A percentile compares a stretch with the other conserved stretches of the same genome.
Evolutionary conservation across 2,797 vertebrate species (phyloP).

Genomic region (Danionella dracula): DNA sequence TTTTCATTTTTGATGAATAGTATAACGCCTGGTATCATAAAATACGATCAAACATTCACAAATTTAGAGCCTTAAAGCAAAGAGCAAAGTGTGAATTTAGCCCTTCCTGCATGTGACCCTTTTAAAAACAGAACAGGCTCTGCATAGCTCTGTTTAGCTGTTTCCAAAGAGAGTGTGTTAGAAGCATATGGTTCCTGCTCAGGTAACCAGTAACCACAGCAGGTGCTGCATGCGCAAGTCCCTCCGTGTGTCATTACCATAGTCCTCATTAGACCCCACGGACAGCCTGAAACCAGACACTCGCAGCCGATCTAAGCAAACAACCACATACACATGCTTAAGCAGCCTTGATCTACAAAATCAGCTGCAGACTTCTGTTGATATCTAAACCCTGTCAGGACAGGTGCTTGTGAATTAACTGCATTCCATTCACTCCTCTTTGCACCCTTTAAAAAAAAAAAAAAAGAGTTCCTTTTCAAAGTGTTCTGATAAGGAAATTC

Average conservation of each 20-base stretch:
- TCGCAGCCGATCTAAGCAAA: conserved; percentile 60
- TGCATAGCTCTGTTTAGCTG: conserved; percentile 15
- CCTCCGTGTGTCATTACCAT: conserved; percentile 61
- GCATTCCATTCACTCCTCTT: too few species aligned
- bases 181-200: conserved; percentile 45
- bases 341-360: not conserved
- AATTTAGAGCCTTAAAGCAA: too few species aligned
- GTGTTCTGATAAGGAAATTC: not conserved
- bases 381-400: not conserved
- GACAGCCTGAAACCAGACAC: conserved; percentile 62
- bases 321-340: conserved; percentile 46
- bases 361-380: not conserved
- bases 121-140: not conserved
- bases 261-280: conserved; percentile 59
- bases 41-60: too few species aligned
- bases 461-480: not conserved
- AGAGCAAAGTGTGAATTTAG: too few species aligned
- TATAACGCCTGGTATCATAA: too few species aligned
- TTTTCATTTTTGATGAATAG: too few species aligned
- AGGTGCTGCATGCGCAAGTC: conserved; percentile 54
- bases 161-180: conserved; percentile 21
- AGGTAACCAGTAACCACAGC: conserved; percentile 56
- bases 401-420: not conserved
- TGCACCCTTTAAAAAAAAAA: not conserved
- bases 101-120: too few species aligned